Percentiles rank a stretch among this genome's conserved stretches.
Evolutionary conservation across 1,140 invertebrate genomes (phyloP).

Genomic region (Steinernema khuongi): DNA sequence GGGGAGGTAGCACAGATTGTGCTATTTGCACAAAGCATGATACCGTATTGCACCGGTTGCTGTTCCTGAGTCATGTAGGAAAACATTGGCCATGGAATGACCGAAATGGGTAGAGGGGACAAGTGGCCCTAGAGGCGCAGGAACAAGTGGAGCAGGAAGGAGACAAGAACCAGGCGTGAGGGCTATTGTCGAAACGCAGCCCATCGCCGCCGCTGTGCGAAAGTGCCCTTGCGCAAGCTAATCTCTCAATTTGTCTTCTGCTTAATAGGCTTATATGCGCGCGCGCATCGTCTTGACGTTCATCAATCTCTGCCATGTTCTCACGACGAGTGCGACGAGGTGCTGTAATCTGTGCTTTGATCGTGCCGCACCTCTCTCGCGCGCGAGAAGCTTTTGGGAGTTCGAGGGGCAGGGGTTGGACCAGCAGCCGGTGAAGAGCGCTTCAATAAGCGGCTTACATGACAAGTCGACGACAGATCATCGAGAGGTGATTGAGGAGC

Average conservation of each 20-base stretch:
- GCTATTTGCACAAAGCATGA: no score
- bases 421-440: neutral
- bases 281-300: neutral
- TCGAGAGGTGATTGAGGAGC: neutral
- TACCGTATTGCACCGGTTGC: no score
- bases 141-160: neutral
- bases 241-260: conserved; percentile 10
- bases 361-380: neutral
- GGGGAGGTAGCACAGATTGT: neutral
- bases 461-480: neutral
- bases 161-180: neutral
- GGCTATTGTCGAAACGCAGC: neutral
- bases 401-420: no score
- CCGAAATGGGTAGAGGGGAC: no score
- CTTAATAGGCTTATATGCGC: conserved; percentile 11
- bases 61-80: no score
- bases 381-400: neutral
- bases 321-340: conserved; percentile 1
- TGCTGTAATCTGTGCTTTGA: neutral
- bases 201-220: neutral
- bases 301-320: conserved; percentile 11
- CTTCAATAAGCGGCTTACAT: neutral
- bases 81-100: no score
- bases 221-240: conserved; percentile 9
- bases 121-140: no score